A percentile compares a stretch with the other conserved stretches of the same genome.
Conservation (phyloP, 2,888 invertebrate species). For the Cremastinae sp. region DNA sequence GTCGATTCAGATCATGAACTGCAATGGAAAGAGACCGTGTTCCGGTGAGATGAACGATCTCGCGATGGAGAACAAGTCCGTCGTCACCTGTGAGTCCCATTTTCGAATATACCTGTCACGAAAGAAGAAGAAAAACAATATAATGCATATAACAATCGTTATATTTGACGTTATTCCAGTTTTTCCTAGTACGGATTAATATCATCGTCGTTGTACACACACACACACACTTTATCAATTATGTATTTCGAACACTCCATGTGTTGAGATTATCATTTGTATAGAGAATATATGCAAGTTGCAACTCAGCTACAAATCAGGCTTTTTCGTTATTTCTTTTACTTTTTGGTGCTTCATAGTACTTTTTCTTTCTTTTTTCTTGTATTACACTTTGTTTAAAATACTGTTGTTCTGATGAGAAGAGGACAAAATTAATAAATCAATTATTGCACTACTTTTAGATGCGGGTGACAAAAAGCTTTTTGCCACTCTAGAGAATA, state of each 20-base stretch:
- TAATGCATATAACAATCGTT: neutral
- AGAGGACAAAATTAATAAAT: neutral
- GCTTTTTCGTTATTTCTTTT: too few species aligned
- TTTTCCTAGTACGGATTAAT: slow-evolving; percentile 62
- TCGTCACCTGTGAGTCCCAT: slow-evolving; percentile 86
- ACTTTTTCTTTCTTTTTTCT: too few species aligned
- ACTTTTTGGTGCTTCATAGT: too few species aligned
- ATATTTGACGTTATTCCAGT: slow-evolving; percentile 11
- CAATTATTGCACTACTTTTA: slow-evolving; percentile 73
- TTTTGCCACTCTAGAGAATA: slow-evolving; percentile 90
- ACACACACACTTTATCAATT: slow-evolving; percentile 63
- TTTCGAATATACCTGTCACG: slow-evolving; percentile 14
- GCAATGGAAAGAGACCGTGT: slow-evolving; percentile 75
- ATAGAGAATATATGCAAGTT: neutral
- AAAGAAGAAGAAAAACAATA: too few species aligned
- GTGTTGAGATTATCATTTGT: slow-evolving; percentile 6
- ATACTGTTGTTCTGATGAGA: neutral
- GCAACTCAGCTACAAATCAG: too few species aligned
- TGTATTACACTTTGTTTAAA: neutral
- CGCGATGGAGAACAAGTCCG: slow-evolving; percentile 86
- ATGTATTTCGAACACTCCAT: slow-evolving; percentile 26
- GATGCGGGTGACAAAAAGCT: slow-evolving; percentile 93
- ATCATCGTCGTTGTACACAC: slow-evolving; percentile 64
- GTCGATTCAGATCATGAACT: slow-evolving; percentile 76
- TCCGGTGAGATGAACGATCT: slow-evolving; percentile 67